Evolutionary conservation across 2,888 invertebrate genomes (phyloP).

Genomic region (Lomographa bimaculata): DNA sequence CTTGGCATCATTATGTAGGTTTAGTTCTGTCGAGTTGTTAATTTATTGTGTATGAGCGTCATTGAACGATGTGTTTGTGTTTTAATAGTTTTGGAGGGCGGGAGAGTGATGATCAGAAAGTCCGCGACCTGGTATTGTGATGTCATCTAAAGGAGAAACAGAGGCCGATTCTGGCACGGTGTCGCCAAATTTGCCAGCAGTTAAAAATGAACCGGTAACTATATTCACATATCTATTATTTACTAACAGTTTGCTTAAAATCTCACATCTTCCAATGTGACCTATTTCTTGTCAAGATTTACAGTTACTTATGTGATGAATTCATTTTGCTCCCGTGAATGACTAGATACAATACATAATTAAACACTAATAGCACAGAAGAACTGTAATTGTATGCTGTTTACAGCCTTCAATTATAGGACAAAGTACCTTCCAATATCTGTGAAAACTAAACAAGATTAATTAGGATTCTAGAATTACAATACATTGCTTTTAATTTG

Average conservation of each 20-base stretch:
- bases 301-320: slow-evolving; percentile 23
- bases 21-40: slow-evolving; percentile 33
- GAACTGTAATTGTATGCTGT: slow-evolving; percentile 21
- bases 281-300: slow-evolving; percentile 20
- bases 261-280: slow-evolving; percentile 12
- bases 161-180: slow-evolving; percentile 83
- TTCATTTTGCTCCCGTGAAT: slow-evolving; percentile 7
- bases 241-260: slow-evolving; percentile 24
- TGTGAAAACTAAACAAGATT: slow-evolving; percentile 5
- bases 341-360: too few species aligned
- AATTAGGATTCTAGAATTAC: too few species aligned
- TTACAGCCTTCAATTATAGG: slow-evolving; percentile 18
- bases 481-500: too few species aligned
- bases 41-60: slow-evolving; percentile 31
- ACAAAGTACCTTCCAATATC: slow-evolving; percentile 12
- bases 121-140: slow-evolving; percentile 77
- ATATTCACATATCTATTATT: slow-evolving; percentile 16
- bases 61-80: slow-evolving; percentile 50
- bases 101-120: slow-evolving; percentile 79
- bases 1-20: slow-evolving; percentile 36
- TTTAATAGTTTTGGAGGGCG: slow-evolving; percentile 68
- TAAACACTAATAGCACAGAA: slow-evolving; percentile 25
- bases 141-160: slow-evolving; percentile 84
- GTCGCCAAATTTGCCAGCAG: slow-evolving; percentile 70
- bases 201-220: slow-evolving; percentile 79